phyloP scores from a whole-genome alignment of 2,888 invertebrate genomes.

The Napeogenes inachia region DNA sequence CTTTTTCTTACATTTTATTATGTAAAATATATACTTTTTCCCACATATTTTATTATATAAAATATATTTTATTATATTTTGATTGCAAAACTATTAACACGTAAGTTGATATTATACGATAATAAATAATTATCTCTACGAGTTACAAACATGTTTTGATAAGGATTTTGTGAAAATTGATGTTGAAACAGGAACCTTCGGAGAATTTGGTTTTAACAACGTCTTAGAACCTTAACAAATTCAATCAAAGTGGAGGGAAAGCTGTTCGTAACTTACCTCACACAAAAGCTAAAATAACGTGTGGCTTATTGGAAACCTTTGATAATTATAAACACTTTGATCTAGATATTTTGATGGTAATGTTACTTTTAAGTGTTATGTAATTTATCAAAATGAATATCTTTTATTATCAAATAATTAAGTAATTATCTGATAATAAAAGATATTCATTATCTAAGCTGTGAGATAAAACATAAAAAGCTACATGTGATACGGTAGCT shows the following conservation, averaged over 20 bases:
- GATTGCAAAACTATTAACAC: no score
- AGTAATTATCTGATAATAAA: no score
- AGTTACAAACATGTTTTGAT: not conserved
- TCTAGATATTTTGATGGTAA: not conserved
- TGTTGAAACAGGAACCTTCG: constrained; percentile 26
- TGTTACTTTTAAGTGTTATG: no score
- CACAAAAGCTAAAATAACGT: constrained; percentile 29
- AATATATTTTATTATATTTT: no score
- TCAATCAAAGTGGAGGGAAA: constrained; percentile 32
- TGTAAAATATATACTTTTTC: not conserved
- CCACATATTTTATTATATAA: not conserved
- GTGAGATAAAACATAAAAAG: no score
- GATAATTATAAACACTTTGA: constrained; percentile 6
- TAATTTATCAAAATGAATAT: no score
- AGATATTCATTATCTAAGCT: no score
- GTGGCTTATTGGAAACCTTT: constrained; percentile 25
- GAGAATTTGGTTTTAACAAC: constrained; percentile 33
- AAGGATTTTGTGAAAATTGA: constrained; percentile 30
- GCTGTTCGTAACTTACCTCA: constrained; percentile 30
- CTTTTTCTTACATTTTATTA: not conserved
- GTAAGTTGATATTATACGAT: no score
- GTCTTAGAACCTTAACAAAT: constrained; percentile 34
- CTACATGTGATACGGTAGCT: no score
- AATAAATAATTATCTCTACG: constrained; percentile 1
- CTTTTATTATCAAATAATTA: no score